Base-by-base conservation (phyloP, 30 jellyfish, hydroid and myxozoan genomes). In the Clytia hemisphaerica region DNA sequence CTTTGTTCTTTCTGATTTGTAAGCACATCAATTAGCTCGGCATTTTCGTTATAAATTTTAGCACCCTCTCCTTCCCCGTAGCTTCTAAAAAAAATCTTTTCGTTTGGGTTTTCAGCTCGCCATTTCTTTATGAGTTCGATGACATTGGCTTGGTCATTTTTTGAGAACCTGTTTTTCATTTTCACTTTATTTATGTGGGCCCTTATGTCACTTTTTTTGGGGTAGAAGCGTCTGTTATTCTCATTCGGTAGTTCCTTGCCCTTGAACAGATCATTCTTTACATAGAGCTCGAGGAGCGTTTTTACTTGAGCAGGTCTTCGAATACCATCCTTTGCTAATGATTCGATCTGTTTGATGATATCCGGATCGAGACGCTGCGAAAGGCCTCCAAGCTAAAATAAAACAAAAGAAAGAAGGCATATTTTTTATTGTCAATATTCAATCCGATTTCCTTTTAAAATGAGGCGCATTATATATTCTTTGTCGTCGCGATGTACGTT, bases 61-160 rank as follows among this genome's bases (percentile, higher is more conserved):
- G n/a, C n/a, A n/a, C n/a, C n/a, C n/a, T n/a, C n/a, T n/a, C n/a
- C n/a, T n/a, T n/a, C n/a, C 67, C 29, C 67, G 29, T 53, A 53
- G 9, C 25, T 36, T 53, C 29, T 36, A 18, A 53, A 16, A 26
- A 22, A 53, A 53, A 53, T 22, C 38, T 40, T 53, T 36, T 36
- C 29, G 25, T 36, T 12, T 15, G 67, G 67, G 67, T 16, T 53
- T 53, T 53, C 67, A 22, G 25, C 47, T 53, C 29, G 67, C 67
- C 67, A 53, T 6, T 53, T 36, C 67, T 53, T 53, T 40, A 53
- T 40, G 1, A 53, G 67, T 26, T 53, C 67, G 25, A 22, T 40
- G 38, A 53, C 67, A 53, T 53, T 53, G 25, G 25, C 67, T 26
- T 53, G 67, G 67, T 53, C 67, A 24, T 22, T 36, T 53, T 53